These are phyloP conservation scores for Catalaphyllia jardinei DNA, from an alignment of 64 coral and sea anemone species.

Conservation along the genomic window DNA sequence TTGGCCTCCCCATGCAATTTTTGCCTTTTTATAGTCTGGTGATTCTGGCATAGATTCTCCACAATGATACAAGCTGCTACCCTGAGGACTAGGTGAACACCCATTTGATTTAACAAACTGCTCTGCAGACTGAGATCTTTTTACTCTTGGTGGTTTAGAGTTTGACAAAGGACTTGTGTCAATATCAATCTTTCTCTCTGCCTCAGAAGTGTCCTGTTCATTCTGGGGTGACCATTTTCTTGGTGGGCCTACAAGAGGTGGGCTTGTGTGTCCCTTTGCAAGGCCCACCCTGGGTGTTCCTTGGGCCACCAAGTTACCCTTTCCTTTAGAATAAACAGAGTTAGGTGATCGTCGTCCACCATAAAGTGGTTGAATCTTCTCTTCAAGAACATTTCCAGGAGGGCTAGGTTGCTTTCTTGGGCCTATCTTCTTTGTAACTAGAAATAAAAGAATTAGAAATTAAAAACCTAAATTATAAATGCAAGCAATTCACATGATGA, in stretches of 20 bases:
- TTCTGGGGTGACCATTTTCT: neutral
- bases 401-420: constrained; percentile 6
- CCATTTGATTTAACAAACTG: constrained; percentile 16
- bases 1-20: constrained; percentile 71
- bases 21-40: constrained; percentile 57
- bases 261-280: constrained; percentile 28
- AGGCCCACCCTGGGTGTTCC: neutral
- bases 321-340: constrained; percentile 21
- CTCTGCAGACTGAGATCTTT: constrained; percentile 70
- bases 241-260: constrained; percentile 21
- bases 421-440: constrained; percentile 32
- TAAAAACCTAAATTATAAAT: no score
- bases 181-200: constrained; percentile 44
- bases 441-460: neutral
- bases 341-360: neutral
- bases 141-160: constrained; percentile 39
- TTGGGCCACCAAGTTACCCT: constrained; percentile 5
- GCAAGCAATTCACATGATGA: no score
- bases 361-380: constrained; percentile 50
- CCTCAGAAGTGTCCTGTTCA: constrained; percentile 34
- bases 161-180: constrained; percentile 32
- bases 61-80: constrained; percentile 43
- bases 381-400: constrained; percentile 49
- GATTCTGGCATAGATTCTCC: constrained; percentile 46
- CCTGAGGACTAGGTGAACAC: constrained; percentile 18